Base-by-base conservation (phyloP, 2,888 invertebrate species). In the Rhimphoctona megacephalus region DNA sequence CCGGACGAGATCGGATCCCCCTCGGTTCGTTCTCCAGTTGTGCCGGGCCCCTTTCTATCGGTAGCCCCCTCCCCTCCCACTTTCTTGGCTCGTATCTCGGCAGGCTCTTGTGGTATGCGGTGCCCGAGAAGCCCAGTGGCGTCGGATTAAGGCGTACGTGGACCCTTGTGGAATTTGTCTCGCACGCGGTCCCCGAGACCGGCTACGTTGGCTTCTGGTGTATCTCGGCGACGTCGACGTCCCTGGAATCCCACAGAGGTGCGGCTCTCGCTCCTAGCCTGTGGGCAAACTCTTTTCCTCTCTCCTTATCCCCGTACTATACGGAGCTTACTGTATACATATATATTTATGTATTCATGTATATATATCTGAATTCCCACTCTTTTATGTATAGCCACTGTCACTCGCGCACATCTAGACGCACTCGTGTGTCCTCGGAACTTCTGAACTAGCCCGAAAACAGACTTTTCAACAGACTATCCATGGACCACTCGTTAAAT, bases 241-340 rank as follows among this genome's bases (percentile, higher is more conserved):
- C 88, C 89, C 84, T 90, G 92, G 92, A 92, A 92, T 92, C 90
- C 90, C 77, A 39, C 77, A 89, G 91, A 92, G 92, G 92, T 91
- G 92, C 92, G 92, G 86, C 83, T 90, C 88, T 87, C 89, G 85
- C 88, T 87, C 88, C 88, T 85, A 73, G 86, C 88, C 80, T 82
- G 67, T 81, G 73, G 85, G 46, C 78, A 76, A 73, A 61, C 76
- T 87, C 81, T 83, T 81, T 76, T 77, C 78, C 84, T 86, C 83
- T 61, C 79, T 81, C 85, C 80, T 86, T 86, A 73, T 73, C 61
- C 67, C 49, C 81, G 73, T 82, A 85, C 64, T 78, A 74, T 69
- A 78, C 43, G 43, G 36, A 36, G 43, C 64, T 66, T n/a, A 64
- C 61, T 82, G 2, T 30, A 30, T 30, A 17, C 8, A 30, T 61